Base-by-base conservation (phyloP, 2,113 vertebrate species). In the Corythornis vintsioides region DNA sequence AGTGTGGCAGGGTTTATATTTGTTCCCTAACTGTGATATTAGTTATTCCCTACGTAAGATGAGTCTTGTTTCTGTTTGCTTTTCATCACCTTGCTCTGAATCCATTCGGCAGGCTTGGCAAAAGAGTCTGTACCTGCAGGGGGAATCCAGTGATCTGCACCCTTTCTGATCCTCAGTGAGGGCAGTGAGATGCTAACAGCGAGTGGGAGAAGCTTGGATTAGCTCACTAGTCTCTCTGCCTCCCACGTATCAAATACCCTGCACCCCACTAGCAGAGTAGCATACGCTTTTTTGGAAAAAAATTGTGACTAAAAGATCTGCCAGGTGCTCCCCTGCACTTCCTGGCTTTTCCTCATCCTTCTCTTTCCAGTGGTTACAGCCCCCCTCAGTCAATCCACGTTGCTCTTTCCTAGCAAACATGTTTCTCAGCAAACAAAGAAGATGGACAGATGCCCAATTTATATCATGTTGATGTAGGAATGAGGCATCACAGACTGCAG, bases 381-480 rank as follows among this genome's bases (percentile, higher is more conserved):
- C 35, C 22, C 6, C 15, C 25, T 59, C 48, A 4, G 11, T 4
- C 57, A 28, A 7, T 56, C 59, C 71, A 7, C 6, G 63, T 3
- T 19, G 20, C 66, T 81, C 47, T 65, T 71, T 11, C 61, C 72
- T 59, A 42, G 59, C 43, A 38, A 45, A 52, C 0, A 0, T 33
- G 66, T 52, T 47, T 56, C 56, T 43, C 60, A 28, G 66, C 85
- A 82, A 57, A 59, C 70, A n/a, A 26, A 77, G 28, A 24, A 24
- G 64, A 13, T 6, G 6, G 78, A 38, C 53, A 52, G 0, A 0
- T 81, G 65, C 42, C 26, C 63, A 4, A 8, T 65, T 69, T 28
- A 4, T 65, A 1, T 10, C 53, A 67, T 48, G 28, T 5, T n/a
- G 56, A 16, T 74, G 60, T 21, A 74, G 56, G 77, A 77, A 52